phyloP scores from a whole-genome alignment of 2,797 vertebrate genomes.

The Silurus lanzhouensis region DNA sequence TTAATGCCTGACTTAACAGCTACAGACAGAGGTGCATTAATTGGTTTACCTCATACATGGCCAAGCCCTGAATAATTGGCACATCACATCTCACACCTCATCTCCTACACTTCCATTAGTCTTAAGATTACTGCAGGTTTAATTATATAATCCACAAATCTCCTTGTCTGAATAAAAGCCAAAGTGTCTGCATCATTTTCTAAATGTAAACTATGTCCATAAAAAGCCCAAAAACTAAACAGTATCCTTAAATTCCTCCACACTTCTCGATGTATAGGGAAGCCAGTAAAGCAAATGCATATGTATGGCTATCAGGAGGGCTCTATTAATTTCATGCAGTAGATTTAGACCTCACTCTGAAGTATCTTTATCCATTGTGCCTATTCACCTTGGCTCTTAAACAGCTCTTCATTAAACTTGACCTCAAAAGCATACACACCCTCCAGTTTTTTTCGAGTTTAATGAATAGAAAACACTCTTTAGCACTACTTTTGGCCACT shows the following conservation, averaged over 20 bases:
- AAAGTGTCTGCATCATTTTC: background rate
- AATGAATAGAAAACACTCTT: background rate
- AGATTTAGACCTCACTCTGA: background rate
- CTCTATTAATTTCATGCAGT: background rate
- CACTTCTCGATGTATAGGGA: background rate
- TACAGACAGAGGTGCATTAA: background rate
- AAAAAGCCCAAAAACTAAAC: background rate
- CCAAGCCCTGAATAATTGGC: background rate
- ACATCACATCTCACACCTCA: background rate
- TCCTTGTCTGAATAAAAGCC: background rate
- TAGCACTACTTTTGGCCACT: background rate
- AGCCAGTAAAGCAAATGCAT: background rate
- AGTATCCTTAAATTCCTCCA: background rate
- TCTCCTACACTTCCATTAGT: background rate
- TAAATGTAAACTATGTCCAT: background rate
- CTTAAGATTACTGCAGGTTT: background rate
- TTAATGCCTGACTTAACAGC: background rate
- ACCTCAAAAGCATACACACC: constrained; percentile 13
- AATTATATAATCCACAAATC: background rate
- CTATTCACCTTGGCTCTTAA: background rate
- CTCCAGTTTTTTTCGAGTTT: background rate
- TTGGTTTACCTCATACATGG: background rate
- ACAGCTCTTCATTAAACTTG: background rate
- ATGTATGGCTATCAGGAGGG: background rate
- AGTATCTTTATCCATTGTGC: constrained; percentile 1